Evolutionary conservation across 2,888 invertebrate genomes (phyloP).

Genomic region (Dysmachus trigonus): DNA sequence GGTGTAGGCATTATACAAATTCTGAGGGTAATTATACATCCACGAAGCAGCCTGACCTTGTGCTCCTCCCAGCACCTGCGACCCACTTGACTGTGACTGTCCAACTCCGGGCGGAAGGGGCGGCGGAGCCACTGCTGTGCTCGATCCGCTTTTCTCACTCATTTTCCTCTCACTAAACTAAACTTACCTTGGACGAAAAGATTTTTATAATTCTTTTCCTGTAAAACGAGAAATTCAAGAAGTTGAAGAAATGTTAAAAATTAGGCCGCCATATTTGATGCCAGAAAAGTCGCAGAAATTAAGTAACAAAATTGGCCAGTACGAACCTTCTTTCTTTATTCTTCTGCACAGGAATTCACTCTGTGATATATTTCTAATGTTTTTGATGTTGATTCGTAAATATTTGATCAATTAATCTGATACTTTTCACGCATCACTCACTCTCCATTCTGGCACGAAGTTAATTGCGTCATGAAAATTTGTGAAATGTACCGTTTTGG

Average conservation of each 20-base stretch:
- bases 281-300: not conserved
- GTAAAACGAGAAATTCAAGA: not conserved
- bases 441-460: not conserved
- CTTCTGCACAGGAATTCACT: not conserved
- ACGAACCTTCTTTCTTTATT: not conserved
- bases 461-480: not conserved
- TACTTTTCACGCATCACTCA: not conserved
- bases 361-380: not conserved
- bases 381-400: not conserved
- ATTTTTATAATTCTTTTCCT: not conserved
- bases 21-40: conserved; percentile 47
- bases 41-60: conserved; percentile 38
- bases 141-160: conserved; percentile 49
- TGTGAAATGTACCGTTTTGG: not conserved
- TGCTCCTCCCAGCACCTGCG: not conserved
- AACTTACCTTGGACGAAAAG: conserved; percentile 37
- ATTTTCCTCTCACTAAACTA: conserved; percentile 39
- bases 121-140: conserved; percentile 45
- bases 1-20: conserved; percentile 46
- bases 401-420: not conserved
- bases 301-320: not conserved
- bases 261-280: conserved; percentile 21
- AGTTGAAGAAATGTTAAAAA: not conserved
- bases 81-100: conserved; percentile 27
- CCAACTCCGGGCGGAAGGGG: not conserved